These are phyloP conservation scores for Toxotes chatareus DNA, from an alignment of 2,113 vertebrate genomes.

Conservation along the genomic window DNA sequence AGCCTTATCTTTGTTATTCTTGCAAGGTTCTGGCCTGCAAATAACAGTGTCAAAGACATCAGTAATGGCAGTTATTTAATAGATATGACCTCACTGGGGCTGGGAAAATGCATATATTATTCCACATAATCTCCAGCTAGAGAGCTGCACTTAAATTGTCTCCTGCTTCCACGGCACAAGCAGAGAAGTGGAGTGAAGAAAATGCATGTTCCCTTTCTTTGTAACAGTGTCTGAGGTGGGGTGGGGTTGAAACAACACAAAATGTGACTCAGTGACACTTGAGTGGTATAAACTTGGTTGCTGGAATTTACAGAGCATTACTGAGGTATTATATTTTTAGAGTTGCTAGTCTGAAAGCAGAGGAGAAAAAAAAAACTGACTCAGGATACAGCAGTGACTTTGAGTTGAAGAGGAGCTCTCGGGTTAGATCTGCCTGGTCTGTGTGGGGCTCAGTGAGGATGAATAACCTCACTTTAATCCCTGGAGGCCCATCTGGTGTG, in stretches of 20 bases:
- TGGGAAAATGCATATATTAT: conserved; percentile 32
- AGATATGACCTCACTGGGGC: conserved; percentile 34
- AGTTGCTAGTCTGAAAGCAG: conserved; percentile 1
- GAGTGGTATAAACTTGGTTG: conserved; percentile 18
- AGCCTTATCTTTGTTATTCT: conserved; percentile 43
- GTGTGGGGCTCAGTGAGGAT: conserved; percentile 50
- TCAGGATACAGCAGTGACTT: conserved; percentile 37
- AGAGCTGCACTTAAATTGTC: conserved; percentile 34
- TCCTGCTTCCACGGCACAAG: conserved; percentile 6
- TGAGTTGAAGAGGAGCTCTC: conserved; percentile 39
- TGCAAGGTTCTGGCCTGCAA: conserved; percentile 21
- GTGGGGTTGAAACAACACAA: conserved; percentile 19
- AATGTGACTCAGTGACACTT: conserved; percentile 33
- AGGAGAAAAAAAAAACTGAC: conserved; percentile 2
- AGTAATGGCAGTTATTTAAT: conserved; percentile 52
- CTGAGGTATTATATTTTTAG: conserved; percentile 40
- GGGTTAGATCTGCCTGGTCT: conserved; percentile 40
- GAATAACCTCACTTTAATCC: conserved; percentile 73
- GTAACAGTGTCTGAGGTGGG: neutral
- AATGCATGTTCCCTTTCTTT: conserved; percentile 13
- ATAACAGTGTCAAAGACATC: conserved; percentile 39
- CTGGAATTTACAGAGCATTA: conserved; percentile 40
- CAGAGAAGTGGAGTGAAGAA: neutral
- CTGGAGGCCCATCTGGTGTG: conserved; percentile 71
- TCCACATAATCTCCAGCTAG: conserved; percentile 26